phyloP scores from a whole-genome alignment of 2,888 invertebrate genomes.

The Tetanocera ferruginea region DNA sequence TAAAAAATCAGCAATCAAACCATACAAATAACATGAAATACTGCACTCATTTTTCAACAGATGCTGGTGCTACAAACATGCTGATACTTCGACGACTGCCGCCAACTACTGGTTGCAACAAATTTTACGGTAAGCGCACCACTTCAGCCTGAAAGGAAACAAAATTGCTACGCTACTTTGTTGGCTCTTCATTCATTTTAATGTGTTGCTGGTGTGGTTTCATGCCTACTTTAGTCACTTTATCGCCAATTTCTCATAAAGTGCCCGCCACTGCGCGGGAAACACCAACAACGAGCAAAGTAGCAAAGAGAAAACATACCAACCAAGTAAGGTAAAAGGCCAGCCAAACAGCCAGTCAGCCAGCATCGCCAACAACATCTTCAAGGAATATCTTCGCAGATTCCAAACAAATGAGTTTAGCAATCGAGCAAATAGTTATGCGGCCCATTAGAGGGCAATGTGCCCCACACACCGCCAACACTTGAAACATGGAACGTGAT shows the following conservation, averaged over 20 bases:
- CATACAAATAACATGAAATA: background rate
- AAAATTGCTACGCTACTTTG: background rate
- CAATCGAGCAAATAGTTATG: conserved; percentile 35
- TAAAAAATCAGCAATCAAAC: too few species aligned
- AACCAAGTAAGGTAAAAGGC: background rate
- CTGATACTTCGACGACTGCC: background rate
- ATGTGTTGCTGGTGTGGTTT: conserved; percentile 3
- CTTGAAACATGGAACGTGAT: background rate
- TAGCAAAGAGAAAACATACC: background rate
- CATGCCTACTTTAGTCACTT: conserved; percentile 22
- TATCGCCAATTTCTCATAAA: conserved; percentile 30
- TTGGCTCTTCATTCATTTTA: conserved; percentile 2
- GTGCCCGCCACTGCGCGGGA: background rate
- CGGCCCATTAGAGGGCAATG: conserved; percentile 26
- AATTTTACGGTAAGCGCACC: background rate
- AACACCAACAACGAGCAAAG: background rate
- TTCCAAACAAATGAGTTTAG: conserved; percentile 42
- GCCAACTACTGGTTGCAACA: background rate
- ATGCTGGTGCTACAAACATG: background rate
- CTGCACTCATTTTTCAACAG: background rate
- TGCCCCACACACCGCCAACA: conserved; percentile 4
- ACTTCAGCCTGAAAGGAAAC: background rate
- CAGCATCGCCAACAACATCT: conserved; percentile 31
- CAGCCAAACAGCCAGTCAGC: background rate
- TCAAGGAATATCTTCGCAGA: conserved; percentile 32